These are phyloP conservation scores for Ciconia nigra DNA, from an alignment of 2,797 vertebrate genomes.

Conservation along the genomic window DNA sequence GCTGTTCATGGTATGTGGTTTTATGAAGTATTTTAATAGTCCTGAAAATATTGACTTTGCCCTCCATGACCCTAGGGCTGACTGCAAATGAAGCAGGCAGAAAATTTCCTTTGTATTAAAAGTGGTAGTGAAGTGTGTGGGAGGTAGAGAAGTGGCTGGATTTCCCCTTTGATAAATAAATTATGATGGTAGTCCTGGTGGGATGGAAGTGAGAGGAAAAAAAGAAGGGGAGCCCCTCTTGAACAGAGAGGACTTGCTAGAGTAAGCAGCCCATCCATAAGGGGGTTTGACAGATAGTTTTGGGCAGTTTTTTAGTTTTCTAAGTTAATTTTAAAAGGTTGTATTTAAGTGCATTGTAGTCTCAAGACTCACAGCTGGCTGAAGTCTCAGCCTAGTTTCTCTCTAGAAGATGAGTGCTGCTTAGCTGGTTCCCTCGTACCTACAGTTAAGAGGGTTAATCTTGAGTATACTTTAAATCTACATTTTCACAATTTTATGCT, in stretches of 20 bases:
- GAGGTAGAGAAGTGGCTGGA: background rate
- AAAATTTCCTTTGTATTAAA: background rate
- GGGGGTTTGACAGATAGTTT: background rate
- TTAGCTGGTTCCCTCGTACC: background rate
- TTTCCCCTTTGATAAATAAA: background rate
- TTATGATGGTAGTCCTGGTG: background rate
- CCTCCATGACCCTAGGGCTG: background rate
- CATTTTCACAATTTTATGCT: background rate
- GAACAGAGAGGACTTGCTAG: background rate
- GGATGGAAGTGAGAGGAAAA: background rate
- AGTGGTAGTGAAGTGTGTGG: background rate
- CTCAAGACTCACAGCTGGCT: background rate
- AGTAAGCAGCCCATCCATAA: background rate
- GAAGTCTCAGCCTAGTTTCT: background rate
- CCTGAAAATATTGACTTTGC: background rate
- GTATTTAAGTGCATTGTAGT: background rate
- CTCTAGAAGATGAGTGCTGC: background rate
- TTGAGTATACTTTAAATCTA: background rate
- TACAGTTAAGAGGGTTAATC: background rate
- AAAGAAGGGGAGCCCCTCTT: background rate
- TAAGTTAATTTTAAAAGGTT: background rate
- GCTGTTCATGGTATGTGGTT: background rate
- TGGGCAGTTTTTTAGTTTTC: background rate
- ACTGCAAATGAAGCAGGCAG: background rate
- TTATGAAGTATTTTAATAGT: conserved; percentile 4